Base-by-base conservation (phyloP, 1,140 invertebrate genomes). In the Hyles vespertilio region DNA sequence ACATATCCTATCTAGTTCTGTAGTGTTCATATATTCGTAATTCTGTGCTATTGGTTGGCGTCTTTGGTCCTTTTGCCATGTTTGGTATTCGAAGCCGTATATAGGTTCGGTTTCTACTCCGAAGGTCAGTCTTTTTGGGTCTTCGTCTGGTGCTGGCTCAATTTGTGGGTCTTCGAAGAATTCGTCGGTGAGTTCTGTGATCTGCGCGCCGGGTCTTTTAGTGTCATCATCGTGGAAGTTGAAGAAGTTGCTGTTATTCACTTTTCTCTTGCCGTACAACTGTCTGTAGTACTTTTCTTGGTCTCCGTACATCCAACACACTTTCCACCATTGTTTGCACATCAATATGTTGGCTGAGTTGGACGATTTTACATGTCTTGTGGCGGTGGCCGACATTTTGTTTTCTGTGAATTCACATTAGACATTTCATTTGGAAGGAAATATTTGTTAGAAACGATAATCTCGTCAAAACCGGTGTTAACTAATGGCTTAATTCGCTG, bases 241-340 rank as follows among this genome's bases (percentile, higher is more conserved):
- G 3, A 85, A 81, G 34, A 81, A 70, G 51, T 61, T 40, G 4
- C 5, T 67, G 73, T 85, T 89, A 65, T 79, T 89, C 52, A 79
- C 83, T 83, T 82, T 92, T 69, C 92, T 90, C 74, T 91, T 93
- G 8, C 93, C 94, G 79, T 96, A 96, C 46, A 95, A 80, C 70
- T 95, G 94, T 72, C 94, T 89, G 88, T 95, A 95, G 82, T 95
- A 94, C 76, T 95, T 95, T 77, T 95, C 93, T 80, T 96, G 95
- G 77, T 95, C 94, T 33, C 94, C 94, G 75, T 96, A 94, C 89
- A 96, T 93, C 92, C 94, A 95, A 77, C 95, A 96, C 55, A 95
- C 94, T 86, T 94, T 94, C 94, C 95, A 96, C 94, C 95, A 96
- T 89, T 95, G 94, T 81, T 94, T 94, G 89, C 94, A 95, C 92